Evolutionary conservation across 2,113 vertebrate genomes (phyloP), one percentile per base, ranked within the genome.

Genomic region (Etheostoma spectabile): DNA sequence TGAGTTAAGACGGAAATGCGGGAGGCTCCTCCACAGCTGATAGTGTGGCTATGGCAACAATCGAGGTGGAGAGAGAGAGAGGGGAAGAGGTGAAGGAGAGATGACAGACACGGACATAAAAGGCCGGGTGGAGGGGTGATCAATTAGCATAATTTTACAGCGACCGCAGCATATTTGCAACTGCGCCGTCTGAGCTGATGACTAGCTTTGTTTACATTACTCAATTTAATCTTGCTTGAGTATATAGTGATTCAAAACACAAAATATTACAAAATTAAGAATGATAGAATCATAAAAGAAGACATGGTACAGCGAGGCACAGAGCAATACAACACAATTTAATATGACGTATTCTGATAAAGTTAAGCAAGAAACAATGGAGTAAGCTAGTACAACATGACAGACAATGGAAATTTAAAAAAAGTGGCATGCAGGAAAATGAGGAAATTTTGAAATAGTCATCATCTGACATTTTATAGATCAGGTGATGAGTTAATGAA

Each of bases 1-100:
- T 68, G 55, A 62, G 71, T 76, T 61, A 65, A 82, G 60, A 84
- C 61, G 65, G 82, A 83, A 82, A 83, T 16, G 74, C 59, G 74
- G 75, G 69, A 64, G 74, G 77, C 76, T 72, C 60, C 60, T 69
- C 57, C 45, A 77, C 53, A 70, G 66, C 16, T 80, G 72, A 83
- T 75, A 83, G 64, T 4, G 80, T 72, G 77, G 35, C 89, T 74
- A 77, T 86, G 89, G 92, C 70, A 90, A 88, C 83, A 53, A 33
- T 19, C 11, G 15, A 79, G 57, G 33, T 1, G 59, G 45, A 78
- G n/a, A 64, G 51, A 77, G 67, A 80, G 56, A 46, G 24, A 74
- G 18, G 6, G 63, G 46, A 33, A 63, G 27, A 46, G 8, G 80
- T 57, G 79, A 72, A 79, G 65, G 57, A 62, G 27, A 61, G 22